phyloP scores from a whole-genome alignment of 2,797 vertebrate species.

The Myotis findleyi region DNA sequence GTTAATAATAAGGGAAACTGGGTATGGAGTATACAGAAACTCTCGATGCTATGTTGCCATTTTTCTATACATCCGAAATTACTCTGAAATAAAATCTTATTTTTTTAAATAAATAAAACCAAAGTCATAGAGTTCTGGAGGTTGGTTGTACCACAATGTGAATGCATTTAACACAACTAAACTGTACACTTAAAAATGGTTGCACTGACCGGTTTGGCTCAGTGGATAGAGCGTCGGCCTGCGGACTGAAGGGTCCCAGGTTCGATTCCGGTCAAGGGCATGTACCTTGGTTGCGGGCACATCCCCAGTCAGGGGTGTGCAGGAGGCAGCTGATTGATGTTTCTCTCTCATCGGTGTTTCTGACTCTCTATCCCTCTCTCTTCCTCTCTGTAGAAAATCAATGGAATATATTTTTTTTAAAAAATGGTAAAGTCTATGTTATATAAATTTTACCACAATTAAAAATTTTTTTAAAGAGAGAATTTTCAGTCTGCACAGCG shows the following conservation, averaged over 20 bases:
- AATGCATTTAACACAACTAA: not conserved
- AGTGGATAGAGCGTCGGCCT: no score
- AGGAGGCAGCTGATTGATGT: no score
- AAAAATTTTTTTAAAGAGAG: not conserved
- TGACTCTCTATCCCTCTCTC: no score
- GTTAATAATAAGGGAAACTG: not conserved
- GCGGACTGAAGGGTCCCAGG: no score
- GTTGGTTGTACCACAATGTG: not conserved
- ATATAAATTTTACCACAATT: not conserved
- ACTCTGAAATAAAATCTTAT: not conserved
- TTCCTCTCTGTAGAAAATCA: no score
- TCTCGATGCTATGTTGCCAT: not conserved
- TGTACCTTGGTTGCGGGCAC: no score
- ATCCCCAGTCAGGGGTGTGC: no score
- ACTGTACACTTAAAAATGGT: not conserved
- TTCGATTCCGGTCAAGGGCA: no score
- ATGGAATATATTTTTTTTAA: no score
- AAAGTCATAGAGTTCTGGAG: not conserved
- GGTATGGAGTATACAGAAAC: not conserved
- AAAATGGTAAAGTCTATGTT: not conserved
- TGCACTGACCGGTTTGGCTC: no score
- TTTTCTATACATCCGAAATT: not conserved
- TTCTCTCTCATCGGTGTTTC: no score
- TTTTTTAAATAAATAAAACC: conserved; percentile 1
- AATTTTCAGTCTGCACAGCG: not conserved